Conservation (phyloP, 2,113 vertebrate genomes). For the Engraulis encrasicolus region DNA sequence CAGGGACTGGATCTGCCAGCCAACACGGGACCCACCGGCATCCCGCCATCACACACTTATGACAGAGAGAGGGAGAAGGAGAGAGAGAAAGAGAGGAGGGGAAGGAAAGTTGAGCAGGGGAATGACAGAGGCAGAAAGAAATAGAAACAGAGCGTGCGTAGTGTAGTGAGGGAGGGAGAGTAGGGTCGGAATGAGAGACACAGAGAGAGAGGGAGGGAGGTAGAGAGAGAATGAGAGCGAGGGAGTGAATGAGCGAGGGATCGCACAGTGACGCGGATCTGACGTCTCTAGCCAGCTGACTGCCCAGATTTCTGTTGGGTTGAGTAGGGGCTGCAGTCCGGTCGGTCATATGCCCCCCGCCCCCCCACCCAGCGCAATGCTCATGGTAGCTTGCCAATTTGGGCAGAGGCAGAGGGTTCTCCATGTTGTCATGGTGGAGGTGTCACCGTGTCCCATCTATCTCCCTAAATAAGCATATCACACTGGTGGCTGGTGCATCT, state of each 20-base stretch:
- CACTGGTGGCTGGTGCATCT: not conserved
- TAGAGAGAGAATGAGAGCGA: not conserved
- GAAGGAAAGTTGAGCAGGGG: no score
- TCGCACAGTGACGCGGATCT: conserved; percentile 30
- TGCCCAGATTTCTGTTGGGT: conserved; percentile 48
- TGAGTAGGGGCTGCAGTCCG: conserved; percentile 19
- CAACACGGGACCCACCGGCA: not conserved
- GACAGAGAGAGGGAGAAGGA: not conserved
- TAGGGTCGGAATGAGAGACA: not conserved
- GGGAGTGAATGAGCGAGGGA: not conserved
- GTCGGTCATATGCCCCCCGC: conserved; percentile 39
- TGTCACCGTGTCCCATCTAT: not conserved
- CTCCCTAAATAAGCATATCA: not conserved
- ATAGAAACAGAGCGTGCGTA: no score
- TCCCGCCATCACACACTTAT: not conserved
- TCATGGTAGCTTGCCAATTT: not conserved
- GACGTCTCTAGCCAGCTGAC: conserved; percentile 59
- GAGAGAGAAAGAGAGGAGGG: not conserved
- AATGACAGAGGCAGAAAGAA: not conserved
- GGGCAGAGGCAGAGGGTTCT: not conserved
- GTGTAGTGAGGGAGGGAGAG: not conserved
- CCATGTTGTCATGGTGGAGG: conserved; percentile 3
- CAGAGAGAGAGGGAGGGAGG: not conserved
- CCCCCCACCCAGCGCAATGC: not conserved
- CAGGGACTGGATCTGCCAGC: conserved; percentile 27